Percentiles rank a stretch among this genome's conserved stretches.
These are phyloP conservation scores for Microdon myrmicae DNA, from an alignment of 2,888 invertebrate genomes.

Conservation along the genomic window DNA sequence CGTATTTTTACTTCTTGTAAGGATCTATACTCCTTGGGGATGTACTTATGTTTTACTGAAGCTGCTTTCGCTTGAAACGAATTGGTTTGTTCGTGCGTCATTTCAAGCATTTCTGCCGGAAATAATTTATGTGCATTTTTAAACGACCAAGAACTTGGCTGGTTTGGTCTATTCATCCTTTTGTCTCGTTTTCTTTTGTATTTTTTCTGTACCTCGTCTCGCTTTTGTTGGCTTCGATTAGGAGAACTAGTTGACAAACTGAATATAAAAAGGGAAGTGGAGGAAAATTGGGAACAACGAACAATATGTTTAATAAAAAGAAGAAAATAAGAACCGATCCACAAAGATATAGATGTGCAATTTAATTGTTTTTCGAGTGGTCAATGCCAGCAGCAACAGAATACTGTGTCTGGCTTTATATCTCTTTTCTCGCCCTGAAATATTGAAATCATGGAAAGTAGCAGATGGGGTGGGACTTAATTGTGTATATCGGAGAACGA, in stretches of 20 bases:
- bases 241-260: background rate
- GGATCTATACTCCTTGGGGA: conserved; percentile 24
- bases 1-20: conserved; percentile 12
- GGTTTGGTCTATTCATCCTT: too few species aligned
- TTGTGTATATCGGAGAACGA: background rate
- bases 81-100: background rate
- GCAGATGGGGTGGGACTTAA: conserved; percentile 4
- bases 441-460: background rate
- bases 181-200: too few species aligned
- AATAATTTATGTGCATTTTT: conserved; percentile 34
- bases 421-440: conserved; percentile 15
- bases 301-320: too few species aligned
- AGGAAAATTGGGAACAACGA: conserved; percentile 5
- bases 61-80: background rate
- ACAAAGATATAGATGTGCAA: conserved; percentile 29
- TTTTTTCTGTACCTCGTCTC: conserved; percentile 5
- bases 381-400: conserved; percentile 3
- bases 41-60: conserved; percentile 30
- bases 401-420: conserved; percentile 9
- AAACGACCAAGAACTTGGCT: conserved; percentile 15
- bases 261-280: conserved; percentile 10
- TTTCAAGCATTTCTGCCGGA: conserved; percentile 12
- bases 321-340: too few species aligned
- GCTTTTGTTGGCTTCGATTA: conserved; percentile 12
- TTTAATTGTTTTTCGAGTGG: conserved; percentile 40